These are phyloP conservation scores for Ashinkailepas kermadecensis DNA, from an alignment of 2,888 invertebrate species.

Conservation along the genomic window DNA sequence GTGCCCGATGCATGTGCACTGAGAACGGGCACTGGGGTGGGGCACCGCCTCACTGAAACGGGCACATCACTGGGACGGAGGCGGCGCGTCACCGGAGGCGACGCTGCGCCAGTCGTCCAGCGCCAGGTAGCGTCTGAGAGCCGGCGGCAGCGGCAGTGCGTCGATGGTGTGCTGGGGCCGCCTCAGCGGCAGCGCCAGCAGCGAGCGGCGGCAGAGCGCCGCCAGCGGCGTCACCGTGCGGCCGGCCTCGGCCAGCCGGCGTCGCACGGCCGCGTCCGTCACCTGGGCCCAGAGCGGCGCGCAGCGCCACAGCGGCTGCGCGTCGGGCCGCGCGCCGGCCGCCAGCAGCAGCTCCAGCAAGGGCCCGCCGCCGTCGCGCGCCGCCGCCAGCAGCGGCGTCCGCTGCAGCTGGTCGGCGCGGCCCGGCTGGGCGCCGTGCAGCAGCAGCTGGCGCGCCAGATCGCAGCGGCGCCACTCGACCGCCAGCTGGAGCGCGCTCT, in stretches of 20 bases:
- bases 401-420: slow-evolving; percentile 33
- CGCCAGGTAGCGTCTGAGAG: too few relatives aligned
- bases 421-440: background rate
- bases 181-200: background rate
- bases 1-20: too few relatives aligned
- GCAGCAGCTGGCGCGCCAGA: background rate
- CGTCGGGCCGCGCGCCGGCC: slow-evolving; percentile 34
- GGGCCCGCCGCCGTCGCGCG: slow-evolving; percentile 36
- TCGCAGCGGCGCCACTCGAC: background rate
- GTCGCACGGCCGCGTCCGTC: background rate
- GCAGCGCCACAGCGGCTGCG: background rate
- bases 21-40: too few relatives aligned
- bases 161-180: too few relatives aligned
- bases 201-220: background rate
- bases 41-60: too few relatives aligned
- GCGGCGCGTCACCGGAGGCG: too few relatives aligned
- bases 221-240: background rate
- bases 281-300: background rate
- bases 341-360: slow-evolving; percentile 37
- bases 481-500: slow-evolving; percentile 5
- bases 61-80: too few relatives aligned
- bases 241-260: background rate
- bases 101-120: too few relatives aligned
- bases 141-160: background rate
- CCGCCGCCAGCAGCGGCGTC: slow-evolving; percentile 38